Evolutionary conservation across 2,797 vertebrate genomes (phyloP).

Genomic region (Cossypha niveicapilla): DNA sequence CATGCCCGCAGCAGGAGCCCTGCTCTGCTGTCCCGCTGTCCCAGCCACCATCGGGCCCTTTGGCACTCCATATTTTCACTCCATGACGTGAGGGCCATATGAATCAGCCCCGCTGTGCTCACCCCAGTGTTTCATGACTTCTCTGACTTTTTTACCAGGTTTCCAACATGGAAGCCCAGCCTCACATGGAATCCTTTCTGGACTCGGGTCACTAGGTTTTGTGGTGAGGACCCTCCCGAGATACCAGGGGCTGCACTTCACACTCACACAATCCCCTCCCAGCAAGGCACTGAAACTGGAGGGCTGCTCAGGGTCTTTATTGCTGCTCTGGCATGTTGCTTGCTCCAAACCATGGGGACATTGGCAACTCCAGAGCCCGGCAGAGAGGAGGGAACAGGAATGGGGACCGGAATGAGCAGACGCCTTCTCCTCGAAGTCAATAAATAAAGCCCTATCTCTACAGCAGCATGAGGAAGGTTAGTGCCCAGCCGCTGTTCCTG

Average conservation of each 20-base stretch:
- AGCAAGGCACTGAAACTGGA: not conserved
- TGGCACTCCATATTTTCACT: not conserved
- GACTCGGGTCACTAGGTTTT: rapidly evolving
- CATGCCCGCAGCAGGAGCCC: not conserved
- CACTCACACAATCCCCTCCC: rapidly evolving
- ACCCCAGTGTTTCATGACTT: not conserved
- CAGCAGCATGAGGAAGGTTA: not conserved
- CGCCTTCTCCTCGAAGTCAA: constrained; percentile 54
- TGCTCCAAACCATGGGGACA: not conserved
- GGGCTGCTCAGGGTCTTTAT: constrained; percentile 52
- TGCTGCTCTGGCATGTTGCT: constrained; percentile 32
- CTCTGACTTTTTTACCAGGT: not conserved
- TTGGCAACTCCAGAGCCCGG: not conserved
- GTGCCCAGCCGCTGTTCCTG: not conserved
- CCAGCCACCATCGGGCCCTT: not conserved
- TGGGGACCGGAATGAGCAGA: not conserved
- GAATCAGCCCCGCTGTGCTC: rapidly evolving
- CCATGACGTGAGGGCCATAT: not conserved
- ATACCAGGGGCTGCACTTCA: not conserved
- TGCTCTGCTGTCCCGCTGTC: not conserved
- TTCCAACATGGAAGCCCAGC: not conserved
- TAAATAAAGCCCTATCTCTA: constrained; percentile 69
- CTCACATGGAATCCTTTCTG: not conserved
- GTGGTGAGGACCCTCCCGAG: rapidly evolving
- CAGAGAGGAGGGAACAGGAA: not conserved